Percentiles rank a stretch among this genome's conserved stretches.
Conservation (phyloP, 2,113 vertebrate genomes). For the Bufo bufo region DNA sequence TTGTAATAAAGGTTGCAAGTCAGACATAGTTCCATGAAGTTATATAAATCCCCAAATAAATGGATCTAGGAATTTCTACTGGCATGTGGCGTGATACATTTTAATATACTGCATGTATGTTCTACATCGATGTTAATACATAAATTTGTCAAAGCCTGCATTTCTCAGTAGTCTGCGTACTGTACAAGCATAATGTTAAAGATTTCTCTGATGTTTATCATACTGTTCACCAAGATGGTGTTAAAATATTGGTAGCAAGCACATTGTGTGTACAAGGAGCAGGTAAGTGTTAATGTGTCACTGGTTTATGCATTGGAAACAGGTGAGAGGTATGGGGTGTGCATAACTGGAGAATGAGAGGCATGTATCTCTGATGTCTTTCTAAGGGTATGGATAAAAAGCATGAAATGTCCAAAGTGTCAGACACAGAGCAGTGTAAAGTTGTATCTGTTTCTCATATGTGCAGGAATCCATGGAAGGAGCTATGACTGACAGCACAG, state of each 20-base stretch:
- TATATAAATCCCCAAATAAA: neutral
- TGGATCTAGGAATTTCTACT: neutral
- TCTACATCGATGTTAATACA: neutral
- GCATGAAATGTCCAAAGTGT: constrained; percentile 57
- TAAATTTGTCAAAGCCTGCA: constrained; percentile 13
- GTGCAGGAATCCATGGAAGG: constrained; percentile 61
- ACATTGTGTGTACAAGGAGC: neutral
- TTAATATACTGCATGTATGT: neutral
- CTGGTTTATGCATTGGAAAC: constrained; percentile 37
- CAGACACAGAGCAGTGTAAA: constrained; percentile 1
- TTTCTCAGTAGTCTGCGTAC: constrained; percentile 8
- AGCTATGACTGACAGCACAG: constrained; percentile 68
- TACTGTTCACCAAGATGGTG: neutral
- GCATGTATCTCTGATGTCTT: constrained; percentile 39
- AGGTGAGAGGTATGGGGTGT: constrained; percentile 35
- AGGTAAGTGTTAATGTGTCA: constrained; percentile 43
- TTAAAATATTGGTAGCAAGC: neutral
- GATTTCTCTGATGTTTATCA: neutral
- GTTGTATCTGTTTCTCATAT: neutral
- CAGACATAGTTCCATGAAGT: neutral
- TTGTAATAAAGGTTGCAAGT: neutral
- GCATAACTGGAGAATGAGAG: constrained; percentile 44
- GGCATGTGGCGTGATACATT: neutral
- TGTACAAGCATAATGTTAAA: neutral
- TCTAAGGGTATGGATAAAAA: constrained; percentile 44